Conservation (phyloP, 2,888 invertebrate genomes). For the Dimorphilus gyrociliatus region DNA sequence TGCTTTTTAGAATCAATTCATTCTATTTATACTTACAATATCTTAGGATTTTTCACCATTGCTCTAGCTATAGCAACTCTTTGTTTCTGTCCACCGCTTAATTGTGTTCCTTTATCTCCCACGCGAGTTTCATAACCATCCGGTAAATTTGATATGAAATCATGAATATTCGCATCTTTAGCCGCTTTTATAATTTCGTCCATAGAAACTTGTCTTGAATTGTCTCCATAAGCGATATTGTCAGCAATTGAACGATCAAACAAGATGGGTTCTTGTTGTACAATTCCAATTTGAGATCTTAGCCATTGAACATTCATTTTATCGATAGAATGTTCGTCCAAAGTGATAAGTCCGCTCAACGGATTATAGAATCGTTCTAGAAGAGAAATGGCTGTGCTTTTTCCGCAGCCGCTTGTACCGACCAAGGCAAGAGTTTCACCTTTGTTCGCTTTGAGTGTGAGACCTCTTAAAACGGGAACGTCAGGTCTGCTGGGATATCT, state of each 20-base stretch:
- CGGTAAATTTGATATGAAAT: conserved; percentile 25
- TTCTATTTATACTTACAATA: too few species aligned
- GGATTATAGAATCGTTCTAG: conserved; percentile 33
- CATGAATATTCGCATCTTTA: conserved; percentile 27
- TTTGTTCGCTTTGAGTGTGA: conserved; percentile 27
- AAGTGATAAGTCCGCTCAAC: conserved; percentile 16
- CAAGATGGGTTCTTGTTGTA: conserved; percentile 76
- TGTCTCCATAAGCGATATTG: conserved; percentile 81
- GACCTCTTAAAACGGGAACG: conserved; percentile 24
- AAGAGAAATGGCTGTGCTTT: conserved; percentile 26
- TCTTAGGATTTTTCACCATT: conserved; percentile 46
- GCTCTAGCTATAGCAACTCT: conserved; percentile 59
- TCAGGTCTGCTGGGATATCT: conserved; percentile 23
- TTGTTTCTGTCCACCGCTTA: conserved; percentile 39
- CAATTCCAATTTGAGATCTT: conserved; percentile 64
- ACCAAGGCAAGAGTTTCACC: conserved; percentile 34
- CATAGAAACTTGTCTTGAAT: conserved; percentile 40
- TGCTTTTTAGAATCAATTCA: too few species aligned
- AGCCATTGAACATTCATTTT: conserved; percentile 51
- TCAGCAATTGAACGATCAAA: conserved; percentile 72
- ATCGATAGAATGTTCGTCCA: conserved; percentile 44
- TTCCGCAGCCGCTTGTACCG: conserved; percentile 31
- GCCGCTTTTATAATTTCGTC: conserved; percentile 23
- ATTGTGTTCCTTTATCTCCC: conserved; percentile 36
- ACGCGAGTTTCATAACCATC: conserved; percentile 28